Percentiles rank a stretch among this genome's conserved stretches.
These are phyloP conservation scores for Myotis vivesi DNA, from an alignment of 2,797 vertebrate genomes.

Conservation along the genomic window DNA sequence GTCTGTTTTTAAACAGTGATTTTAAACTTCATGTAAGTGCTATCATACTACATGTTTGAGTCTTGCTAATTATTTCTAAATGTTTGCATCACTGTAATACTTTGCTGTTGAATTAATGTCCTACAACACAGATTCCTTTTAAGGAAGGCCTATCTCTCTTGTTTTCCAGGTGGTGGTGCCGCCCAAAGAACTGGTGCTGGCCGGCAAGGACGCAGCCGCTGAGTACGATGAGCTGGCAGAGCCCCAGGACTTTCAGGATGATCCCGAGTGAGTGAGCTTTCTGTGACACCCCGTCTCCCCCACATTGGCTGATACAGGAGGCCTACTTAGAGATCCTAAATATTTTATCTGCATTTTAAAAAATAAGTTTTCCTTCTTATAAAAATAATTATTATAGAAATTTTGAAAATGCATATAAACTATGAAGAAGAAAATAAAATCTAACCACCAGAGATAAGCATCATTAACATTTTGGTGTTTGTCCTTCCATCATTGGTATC, in stretches of 20 bases:
- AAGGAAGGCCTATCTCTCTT: background rate
- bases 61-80: background rate
- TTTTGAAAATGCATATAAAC: background rate
- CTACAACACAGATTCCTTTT: background rate
- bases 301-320: background rate
- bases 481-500: background rate
- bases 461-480: slow-evolving; percentile 15
- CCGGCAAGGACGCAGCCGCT: slow-evolving; percentile 97
- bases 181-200: slow-evolving; percentile 93
- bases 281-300: background rate
- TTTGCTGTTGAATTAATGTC: background rate
- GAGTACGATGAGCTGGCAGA: slow-evolving; percentile 99
- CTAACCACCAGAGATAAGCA: background rate
- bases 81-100: background rate
- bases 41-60: background rate
- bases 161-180: slow-evolving; percentile 91
- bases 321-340: background rate
- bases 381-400: slow-evolving; percentile 24
- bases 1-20: background rate
- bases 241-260: slow-evolving; percentile 98
- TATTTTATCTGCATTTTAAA: background rate
- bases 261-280: slow-evolving; percentile 92
- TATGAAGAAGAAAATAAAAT: slow-evolving; percentile 28
- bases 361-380: slow-evolving; percentile 3
- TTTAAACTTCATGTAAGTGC: background rate